These are phyloP conservation scores for Holothuria leucospilota DNA, from an alignment of 53 echinoderm and acorn worm species.

Conservation along the genomic window DNA sequence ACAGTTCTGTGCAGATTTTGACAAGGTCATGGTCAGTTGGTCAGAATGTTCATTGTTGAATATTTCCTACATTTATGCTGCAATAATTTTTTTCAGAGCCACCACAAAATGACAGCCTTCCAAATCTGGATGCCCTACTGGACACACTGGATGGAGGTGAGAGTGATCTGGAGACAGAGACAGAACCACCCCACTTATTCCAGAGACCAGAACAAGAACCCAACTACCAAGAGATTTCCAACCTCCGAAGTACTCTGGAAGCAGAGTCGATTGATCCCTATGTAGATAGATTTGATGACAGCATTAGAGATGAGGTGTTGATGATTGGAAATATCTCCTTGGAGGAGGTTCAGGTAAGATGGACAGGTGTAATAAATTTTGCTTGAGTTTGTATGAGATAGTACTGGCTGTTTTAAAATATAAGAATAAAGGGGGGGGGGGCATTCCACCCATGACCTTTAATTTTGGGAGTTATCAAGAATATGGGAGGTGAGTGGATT, in stretches of 20 bases:
- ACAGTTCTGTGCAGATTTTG: no score
- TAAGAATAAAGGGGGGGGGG: no score
- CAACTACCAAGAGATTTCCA: conserved; percentile 87
- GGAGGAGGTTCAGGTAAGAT: conserved; percentile 97
- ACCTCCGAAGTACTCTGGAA: conserved; percentile 80
- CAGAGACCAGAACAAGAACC: conserved; percentile 94
- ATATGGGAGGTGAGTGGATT: no score
- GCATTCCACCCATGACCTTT: no score
- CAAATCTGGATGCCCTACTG: conserved; percentile 85
- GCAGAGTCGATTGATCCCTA: conserved; percentile 91
- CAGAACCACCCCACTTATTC: conserved; percentile 85
- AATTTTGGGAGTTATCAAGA: no score
- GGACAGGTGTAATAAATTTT: background rate
- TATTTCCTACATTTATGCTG: background rate
- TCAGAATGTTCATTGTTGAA: no score
- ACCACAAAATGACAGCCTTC: conserved; percentile 80
- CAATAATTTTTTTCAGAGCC: conserved; percentile 60
- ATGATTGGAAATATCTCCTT: conserved; percentile 99
- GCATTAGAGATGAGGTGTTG: conserved; percentile 90
- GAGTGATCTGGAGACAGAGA: conserved; percentile 86
- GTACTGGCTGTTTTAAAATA: no score
- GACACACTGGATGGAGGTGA: conserved; percentile 91
- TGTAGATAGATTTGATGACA: conserved; percentile 90
- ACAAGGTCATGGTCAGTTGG: no score
- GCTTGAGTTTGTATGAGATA: no score